Percentiles rank a stretch among this genome's conserved stretches.
These are phyloP conservation scores for Grammomys surdaster DNA, from an alignment of 2,113 vertebrate species.

Conservation along the genomic window DNA sequence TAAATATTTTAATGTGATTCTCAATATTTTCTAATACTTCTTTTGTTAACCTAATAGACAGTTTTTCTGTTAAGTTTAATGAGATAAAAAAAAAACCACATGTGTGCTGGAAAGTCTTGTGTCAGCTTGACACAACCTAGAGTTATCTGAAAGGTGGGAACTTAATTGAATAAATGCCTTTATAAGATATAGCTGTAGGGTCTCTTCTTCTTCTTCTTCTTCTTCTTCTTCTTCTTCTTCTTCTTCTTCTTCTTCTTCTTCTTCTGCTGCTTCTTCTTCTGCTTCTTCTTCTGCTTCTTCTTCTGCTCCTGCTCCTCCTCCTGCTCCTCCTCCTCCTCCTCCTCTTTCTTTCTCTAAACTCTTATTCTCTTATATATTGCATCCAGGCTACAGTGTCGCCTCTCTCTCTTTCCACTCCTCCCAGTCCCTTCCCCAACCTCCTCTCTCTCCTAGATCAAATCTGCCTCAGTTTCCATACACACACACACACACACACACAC, in stretches of 20 bases:
- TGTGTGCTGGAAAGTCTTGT: background rate
- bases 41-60: slow-evolving; percentile 51
- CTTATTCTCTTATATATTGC: background rate
- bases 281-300: no score
- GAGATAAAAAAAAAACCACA: slow-evolving; percentile 55
- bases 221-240: no score
- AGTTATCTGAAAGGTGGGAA: background rate
- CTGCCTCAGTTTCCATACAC: background rate
- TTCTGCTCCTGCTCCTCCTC: no score
- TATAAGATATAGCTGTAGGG: background rate
- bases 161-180: background rate
- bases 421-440: background rate
- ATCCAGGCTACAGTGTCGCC: background rate
- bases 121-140: background rate
- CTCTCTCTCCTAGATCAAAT: background rate
- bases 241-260: no score
- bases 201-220: background rate
- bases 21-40: background rate
- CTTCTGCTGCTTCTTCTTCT: no score
- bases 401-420: background rate
- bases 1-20: slow-evolving; percentile 63
- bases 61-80: slow-evolving; percentile 64
- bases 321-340: background rate
- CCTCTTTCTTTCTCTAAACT: background rate
- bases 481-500: no score